Evolutionary conservation across 2,888 invertebrate species (phyloP).

Genomic region (Lepidocyrtoides sp.): DNA sequence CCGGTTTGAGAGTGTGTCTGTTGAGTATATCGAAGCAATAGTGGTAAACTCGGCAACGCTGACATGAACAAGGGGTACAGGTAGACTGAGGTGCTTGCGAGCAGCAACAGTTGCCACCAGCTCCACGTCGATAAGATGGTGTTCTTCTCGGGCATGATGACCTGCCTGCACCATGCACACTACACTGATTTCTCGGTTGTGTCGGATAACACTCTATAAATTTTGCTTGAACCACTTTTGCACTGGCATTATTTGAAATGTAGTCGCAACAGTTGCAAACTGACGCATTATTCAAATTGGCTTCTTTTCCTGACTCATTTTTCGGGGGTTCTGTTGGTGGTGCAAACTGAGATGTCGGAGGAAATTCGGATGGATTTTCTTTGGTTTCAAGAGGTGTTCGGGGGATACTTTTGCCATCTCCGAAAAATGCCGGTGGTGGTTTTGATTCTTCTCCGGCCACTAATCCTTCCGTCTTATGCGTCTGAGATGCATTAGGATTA

Average conservation of each 20-base stretch:
- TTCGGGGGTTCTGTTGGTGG: neutral
- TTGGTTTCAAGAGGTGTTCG: neutral
- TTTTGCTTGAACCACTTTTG: slow-evolving; percentile 15
- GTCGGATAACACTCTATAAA: slow-evolving; percentile 13
- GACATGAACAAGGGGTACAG: slow-evolving; percentile 23
- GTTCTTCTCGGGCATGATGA: neutral
- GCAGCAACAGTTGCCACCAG: neutral
- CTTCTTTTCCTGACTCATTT: neutral
- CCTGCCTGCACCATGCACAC: neutral
- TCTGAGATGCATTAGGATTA: too few relatives aligned
- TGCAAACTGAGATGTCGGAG: neutral
- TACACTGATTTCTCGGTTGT: neutral
- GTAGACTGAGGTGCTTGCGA: neutral
- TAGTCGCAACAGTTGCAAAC: too few relatives aligned
- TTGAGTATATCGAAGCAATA: slow-evolving; percentile 50
- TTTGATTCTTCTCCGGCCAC: too few relatives aligned
- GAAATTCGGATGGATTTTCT: neutral
- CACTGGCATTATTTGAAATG: neutral
- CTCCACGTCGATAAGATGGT: neutral
- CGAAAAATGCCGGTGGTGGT: neutral
- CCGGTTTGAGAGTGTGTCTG: slow-evolving; percentile 22
- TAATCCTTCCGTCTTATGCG: too few relatives aligned
- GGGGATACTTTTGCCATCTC: neutral
- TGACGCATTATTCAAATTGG: too few relatives aligned
- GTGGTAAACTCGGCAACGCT: slow-evolving; percentile 41